These are phyloP conservation scores for Papilio aristodemus DNA, from an alignment of 1,140 invertebrate species.

Conservation along the genomic window DNA sequence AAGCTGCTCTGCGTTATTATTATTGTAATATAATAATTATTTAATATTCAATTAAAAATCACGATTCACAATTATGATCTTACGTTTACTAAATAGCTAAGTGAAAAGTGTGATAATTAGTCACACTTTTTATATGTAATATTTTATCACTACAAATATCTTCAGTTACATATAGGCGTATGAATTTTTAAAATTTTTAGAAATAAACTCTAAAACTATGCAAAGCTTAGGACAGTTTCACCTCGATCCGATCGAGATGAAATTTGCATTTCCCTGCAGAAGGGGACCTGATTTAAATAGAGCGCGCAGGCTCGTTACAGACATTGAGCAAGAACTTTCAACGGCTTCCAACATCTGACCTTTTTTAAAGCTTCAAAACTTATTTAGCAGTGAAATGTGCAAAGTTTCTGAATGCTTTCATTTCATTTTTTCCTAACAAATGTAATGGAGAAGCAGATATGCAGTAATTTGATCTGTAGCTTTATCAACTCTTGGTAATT, in stretches of 20 bases:
- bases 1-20: too few relatives aligned
- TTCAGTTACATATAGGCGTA: too few relatives aligned
- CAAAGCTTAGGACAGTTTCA: conserved; percentile 45
- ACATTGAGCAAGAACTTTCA: conserved; percentile 35
- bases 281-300: conserved; percentile 53
- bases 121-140: too few relatives aligned
- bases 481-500: too few relatives aligned
- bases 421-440: background rate
- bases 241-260: conserved; percentile 56
- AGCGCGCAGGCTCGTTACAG: conserved; percentile 37
- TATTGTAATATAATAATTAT: too few relatives aligned
- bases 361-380: conserved; percentile 33
- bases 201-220: background rate
- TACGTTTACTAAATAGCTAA: too few relatives aligned
- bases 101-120: too few relatives aligned
- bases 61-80: too few relatives aligned
- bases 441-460: background rate
- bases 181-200: too few relatives aligned
- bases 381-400: conserved; percentile 13
- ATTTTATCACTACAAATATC: too few relatives aligned
- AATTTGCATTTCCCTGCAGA: conserved; percentile 61
- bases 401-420: conserved; percentile 13
- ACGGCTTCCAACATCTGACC: conserved; percentile 13
- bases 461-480: background rate
- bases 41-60: too few relatives aligned